Evolutionary conservation across 1,140 invertebrate species (phyloP).

Genomic region (Bombus confusus): DNA sequence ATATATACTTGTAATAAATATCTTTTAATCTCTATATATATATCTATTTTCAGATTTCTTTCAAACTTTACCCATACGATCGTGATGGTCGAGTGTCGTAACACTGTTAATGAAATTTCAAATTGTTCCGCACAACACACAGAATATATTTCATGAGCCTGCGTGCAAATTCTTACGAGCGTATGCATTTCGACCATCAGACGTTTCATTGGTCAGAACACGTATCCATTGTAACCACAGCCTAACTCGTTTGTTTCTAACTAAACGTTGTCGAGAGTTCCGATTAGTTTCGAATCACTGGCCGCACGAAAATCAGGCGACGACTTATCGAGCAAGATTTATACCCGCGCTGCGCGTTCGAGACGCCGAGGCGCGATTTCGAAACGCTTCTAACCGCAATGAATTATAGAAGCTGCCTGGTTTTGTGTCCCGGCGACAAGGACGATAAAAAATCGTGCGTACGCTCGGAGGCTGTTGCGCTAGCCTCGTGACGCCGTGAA

Average conservation of each 20-base stretch:
- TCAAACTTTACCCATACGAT: no score
- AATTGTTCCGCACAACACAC: no score
- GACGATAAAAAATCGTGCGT: constrained; percentile 9
- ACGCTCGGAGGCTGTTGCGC: constrained; percentile 21
- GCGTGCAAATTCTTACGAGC: background rate
- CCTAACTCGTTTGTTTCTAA: background rate
- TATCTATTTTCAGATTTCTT: no score
- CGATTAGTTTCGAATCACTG: background rate
- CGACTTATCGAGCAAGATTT: constrained; percentile 25
- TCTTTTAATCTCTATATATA: no score
- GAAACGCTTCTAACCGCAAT: constrained; percentile 14
- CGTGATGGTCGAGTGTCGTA: no score
- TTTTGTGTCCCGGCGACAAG: constrained; percentile 4
- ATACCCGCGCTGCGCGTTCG: background rate
- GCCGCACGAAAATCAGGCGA: background rate
- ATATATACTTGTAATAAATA: no score
- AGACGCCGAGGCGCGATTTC: constrained; percentile 28
- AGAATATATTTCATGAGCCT: background rate
- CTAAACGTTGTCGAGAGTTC: background rate
- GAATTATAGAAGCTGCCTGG: constrained; percentile 26
- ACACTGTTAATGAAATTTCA: no score
- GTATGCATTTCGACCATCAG: background rate
- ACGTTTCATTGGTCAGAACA: background rate
- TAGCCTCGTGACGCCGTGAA: constrained; percentile 55
- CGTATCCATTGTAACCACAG: background rate